These are phyloP conservation scores for Berghia stephanieae DNA, from an alignment of 1,140 invertebrate species.

Conservation along the genomic window DNA sequence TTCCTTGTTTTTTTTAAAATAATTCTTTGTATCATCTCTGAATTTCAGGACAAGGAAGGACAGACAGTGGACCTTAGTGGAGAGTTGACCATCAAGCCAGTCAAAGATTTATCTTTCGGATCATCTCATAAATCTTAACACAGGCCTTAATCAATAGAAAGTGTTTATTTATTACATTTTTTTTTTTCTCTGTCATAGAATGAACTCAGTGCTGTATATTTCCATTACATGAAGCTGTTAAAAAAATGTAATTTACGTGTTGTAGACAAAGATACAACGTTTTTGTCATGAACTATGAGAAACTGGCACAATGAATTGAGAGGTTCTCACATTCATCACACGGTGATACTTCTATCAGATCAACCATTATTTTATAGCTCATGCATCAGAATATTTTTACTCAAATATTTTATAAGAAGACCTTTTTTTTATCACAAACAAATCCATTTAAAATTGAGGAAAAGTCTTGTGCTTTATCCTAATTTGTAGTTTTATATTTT, in stretches of 20 bases:
- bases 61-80: conserved; percentile 56
- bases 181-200: neutral
- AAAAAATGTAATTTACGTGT: neutral
- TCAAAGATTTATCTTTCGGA: conserved; percentile 37
- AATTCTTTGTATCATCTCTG: conserved; percentile 9
- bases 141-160: conserved; percentile 23
- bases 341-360: no score
- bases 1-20: neutral
- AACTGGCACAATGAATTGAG: no score
- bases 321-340: no score
- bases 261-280: neutral
- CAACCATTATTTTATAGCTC: no score
- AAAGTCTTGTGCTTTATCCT: no score
- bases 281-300: no score
- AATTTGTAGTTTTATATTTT: no score
- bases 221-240: neutral
- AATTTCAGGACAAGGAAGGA: conserved; percentile 59
- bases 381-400: no score
- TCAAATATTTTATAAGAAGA: no score
- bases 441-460: no score
- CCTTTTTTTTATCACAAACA: no score
- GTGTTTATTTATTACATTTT: neutral
- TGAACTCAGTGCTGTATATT: neutral
- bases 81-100: conserved; percentile 56
- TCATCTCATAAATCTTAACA: conserved; percentile 25